A percentile compares a stretch with the other conserved stretches of the same genome.
Conservation (phyloP, 2,113 vertebrate species). For the Alces alces region DNA sequence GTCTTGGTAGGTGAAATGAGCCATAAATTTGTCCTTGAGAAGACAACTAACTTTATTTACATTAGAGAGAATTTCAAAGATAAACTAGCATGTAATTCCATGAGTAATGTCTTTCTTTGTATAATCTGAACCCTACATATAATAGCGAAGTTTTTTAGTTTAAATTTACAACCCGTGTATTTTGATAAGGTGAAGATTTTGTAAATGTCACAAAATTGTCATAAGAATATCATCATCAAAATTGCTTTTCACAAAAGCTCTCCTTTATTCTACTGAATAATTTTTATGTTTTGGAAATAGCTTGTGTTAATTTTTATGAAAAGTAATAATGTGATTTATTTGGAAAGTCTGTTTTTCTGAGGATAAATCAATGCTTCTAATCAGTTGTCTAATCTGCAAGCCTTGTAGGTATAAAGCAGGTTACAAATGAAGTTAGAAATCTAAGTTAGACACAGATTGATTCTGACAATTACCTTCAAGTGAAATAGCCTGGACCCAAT, state of each 20-base stretch:
- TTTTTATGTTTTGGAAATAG: conserved; percentile 48
- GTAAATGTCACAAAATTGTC: conserved; percentile 36
- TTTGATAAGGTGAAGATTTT: conserved; percentile 1
- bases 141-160: background rate
- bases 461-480: conserved; percentile 58
- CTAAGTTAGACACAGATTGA: conserved; percentile 59
- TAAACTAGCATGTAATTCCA: background rate
- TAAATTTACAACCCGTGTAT: conserved; percentile 25
- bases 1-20: background rate
- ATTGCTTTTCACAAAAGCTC: conserved; percentile 28
- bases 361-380: conserved; percentile 49
- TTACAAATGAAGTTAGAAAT: conserved; percentile 66
- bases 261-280: conserved; percentile 45
- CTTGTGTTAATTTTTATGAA: conserved; percentile 38
- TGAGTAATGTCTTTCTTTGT: background rate
- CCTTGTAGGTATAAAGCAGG: conserved; percentile 62
- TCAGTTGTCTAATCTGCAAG: conserved; percentile 47
- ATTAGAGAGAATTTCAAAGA: conserved; percentile 22
- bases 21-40: background rate
- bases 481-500: conserved; percentile 42
- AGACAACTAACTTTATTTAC: conserved; percentile 27
- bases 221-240: conserved; percentile 2
- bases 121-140: background rate
- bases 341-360: conserved; percentile 42
- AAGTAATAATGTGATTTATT: conserved; percentile 50